Base-by-base conservation (phyloP, 2,113 vertebrate genomes). In the Oplegnathus fasciatus region DNA sequence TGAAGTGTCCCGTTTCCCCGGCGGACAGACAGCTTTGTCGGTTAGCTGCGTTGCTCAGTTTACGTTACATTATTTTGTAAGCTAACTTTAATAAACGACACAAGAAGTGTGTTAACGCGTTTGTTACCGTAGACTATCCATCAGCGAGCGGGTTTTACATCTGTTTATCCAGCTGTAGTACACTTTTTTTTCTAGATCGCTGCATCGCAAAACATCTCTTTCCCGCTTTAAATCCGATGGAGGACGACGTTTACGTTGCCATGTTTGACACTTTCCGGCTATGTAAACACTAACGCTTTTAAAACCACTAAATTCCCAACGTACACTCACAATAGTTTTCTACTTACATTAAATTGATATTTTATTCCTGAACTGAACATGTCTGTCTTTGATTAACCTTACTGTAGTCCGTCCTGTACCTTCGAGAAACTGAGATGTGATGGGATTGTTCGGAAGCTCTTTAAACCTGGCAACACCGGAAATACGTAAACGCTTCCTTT, bases 221-320 rank as follows among this genome's bases (percentile, higher is more conserved):
- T 94, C 94, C 93, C 94, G 94, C 94, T 92, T 92, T 62, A 88
- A 93, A 86, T 88, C 61, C 44, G 55, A 73, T 34, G n/a, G 32
- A 5, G 1, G 5, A 28, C 24, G 73, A 75, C 62, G 58, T 26
- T 0, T 26, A 9, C 0, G 94, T 78, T 92, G 93, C 94, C 92
- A 90, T 26, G 82, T 91, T 71, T 48, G 40, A 61, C 2, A n/a
- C 1, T 81, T 75, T 73, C 72, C 20, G 2, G 1, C 14, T 0
- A 34, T 9, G 0, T 57, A n/a, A 48, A 0, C 26, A 24, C 9
- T 5, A 9, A 20, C 9, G 7, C 4, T 0, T 40, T 55, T 6
- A 28, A 67, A 70, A 10, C 0, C 7, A 26, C 9, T 1, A 9
- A 20, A 24, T n/a, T 5, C 1, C 10, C 6, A 2, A 50, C 1